Percentiles rank a stretch among this genome's conserved stretches.
These are phyloP conservation scores for Oryctes rhinoceros DNA, from an alignment of 1,140 invertebrate species.

Conservation along the genomic window DNA sequence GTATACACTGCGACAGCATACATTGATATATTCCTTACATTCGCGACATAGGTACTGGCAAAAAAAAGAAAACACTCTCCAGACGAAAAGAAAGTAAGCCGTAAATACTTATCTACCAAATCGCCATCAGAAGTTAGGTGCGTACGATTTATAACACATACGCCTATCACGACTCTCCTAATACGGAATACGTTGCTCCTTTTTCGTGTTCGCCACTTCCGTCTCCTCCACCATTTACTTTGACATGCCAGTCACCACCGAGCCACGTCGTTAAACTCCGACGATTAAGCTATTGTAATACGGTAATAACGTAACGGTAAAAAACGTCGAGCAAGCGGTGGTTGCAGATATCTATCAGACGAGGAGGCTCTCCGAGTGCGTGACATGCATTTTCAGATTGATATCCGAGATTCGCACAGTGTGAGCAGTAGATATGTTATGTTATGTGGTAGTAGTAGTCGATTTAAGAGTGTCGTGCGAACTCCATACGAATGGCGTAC, in stretches of 20 bases:
- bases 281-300: slow-evolving; percentile 38
- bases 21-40: background rate
- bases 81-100: slow-evolving; percentile 16
- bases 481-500: slow-evolving; percentile 11
- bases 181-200: background rate
- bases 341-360: slow-evolving; percentile 40
- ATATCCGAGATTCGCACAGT: slow-evolving; percentile 39
- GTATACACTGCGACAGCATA: background rate
- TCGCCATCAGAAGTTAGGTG: slow-evolving; percentile 9
- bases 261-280: background rate
- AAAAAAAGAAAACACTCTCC: background rate
- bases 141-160: background rate
- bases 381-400: slow-evolving; percentile 42
- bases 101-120: background rate
- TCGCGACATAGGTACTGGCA: background rate
- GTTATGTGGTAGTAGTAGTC: slow-evolving; percentile 9
- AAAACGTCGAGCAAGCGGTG: slow-evolving; percentile 7
- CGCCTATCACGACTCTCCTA: background rate
- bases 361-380: slow-evolving; percentile 10
- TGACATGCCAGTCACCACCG: background rate
- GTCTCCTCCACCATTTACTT: slow-evolving; percentile 27
- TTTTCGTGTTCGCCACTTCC: background rate
- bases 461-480: slow-evolving; percentile 13
- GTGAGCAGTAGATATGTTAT: slow-evolving; percentile 38
- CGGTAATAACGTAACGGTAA: slow-evolving; percentile 40